phyloP scores from a whole-genome alignment of 2,113 vertebrate genomes.

The Motacilla alba region DNA sequence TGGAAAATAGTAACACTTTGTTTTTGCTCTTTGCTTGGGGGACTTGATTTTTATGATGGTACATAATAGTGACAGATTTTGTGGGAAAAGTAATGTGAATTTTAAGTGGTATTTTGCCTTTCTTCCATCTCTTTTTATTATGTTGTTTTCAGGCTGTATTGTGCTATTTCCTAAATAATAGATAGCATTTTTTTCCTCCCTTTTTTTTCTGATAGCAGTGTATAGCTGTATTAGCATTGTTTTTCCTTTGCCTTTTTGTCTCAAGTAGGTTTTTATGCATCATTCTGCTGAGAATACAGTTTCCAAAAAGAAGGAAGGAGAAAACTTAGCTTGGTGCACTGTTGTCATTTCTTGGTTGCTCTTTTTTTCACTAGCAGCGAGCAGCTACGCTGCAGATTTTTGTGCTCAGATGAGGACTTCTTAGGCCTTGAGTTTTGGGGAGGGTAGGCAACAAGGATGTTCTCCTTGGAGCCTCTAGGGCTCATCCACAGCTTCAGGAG shows the following conservation, averaged over 20 bases:
- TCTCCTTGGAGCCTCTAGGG: background rate
- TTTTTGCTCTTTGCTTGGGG: background rate
- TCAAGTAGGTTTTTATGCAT: background rate
- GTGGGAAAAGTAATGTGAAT: slow-evolving; percentile 7
- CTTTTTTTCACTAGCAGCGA: background rate
- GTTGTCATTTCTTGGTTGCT: background rate
- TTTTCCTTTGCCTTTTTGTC: background rate
- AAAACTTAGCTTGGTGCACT: background rate
- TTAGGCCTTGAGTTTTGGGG: background rate
- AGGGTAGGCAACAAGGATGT: background rate
- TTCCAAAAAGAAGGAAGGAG: background rate
- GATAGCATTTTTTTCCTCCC: background rate
- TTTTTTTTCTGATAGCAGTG: background rate
- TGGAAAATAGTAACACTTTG: background rate
- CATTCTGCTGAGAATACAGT: background rate
- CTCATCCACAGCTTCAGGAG: background rate
- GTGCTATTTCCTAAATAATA: background rate
- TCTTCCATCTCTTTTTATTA: background rate
- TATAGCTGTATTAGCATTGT: background rate
- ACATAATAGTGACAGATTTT: background rate
- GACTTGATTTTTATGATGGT: slow-evolving; percentile 26
- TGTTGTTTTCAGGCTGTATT: slow-evolving; percentile 5
- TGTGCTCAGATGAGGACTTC: background rate
- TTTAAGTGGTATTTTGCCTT: background rate
- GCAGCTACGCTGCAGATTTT: background rate